Percentiles rank a stretch among this genome's conserved stretches.
These are phyloP conservation scores for Caretta caretta DNA, from an alignment of 2,113 vertebrate genomes.

Conservation along the genomic window DNA sequence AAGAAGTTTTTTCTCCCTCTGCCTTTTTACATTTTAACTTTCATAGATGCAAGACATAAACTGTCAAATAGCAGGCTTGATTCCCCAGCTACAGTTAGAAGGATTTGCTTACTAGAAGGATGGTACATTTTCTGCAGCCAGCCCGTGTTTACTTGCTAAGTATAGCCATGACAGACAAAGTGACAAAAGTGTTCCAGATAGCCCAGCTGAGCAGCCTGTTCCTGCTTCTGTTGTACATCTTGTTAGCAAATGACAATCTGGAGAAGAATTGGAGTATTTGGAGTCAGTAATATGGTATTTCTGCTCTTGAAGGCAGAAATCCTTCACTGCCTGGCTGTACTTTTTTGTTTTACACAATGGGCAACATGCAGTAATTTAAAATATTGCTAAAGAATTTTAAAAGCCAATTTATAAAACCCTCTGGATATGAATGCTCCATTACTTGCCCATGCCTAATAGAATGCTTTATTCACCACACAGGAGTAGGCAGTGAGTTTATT, in stretches of 20 bases:
- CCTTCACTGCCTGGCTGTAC: background rate
- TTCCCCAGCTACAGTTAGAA: background rate
- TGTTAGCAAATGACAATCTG: slow-evolving; percentile 3
- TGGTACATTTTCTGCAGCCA: background rate
- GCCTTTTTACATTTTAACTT: slow-evolving; percentile 30
- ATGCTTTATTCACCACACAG: background rate
- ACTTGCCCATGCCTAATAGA: background rate
- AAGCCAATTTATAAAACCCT: background rate
- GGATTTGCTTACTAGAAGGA: background rate
- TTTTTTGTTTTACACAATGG: background rate
- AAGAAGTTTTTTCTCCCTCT: background rate
- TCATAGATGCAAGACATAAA: background rate
- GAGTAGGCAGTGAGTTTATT: background rate
- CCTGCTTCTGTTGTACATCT: background rate
- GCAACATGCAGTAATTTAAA: background rate
- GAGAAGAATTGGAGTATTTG: background rate
- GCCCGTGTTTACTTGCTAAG: slow-evolving; percentile 37
- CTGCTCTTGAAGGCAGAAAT: background rate
- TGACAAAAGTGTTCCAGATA: slow-evolving; percentile 29
- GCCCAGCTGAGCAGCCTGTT: slow-evolving; percentile 8
- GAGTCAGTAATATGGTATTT: background rate
- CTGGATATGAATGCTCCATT: background rate
- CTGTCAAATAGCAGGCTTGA: background rate
- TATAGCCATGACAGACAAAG: background rate
- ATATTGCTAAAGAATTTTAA: background rate